A percentile compares a stretch with the other conserved stretches of the same genome.
phyloP scores from a whole-genome alignment of 2,113 vertebrate species.

The Mola mola region DNA sequence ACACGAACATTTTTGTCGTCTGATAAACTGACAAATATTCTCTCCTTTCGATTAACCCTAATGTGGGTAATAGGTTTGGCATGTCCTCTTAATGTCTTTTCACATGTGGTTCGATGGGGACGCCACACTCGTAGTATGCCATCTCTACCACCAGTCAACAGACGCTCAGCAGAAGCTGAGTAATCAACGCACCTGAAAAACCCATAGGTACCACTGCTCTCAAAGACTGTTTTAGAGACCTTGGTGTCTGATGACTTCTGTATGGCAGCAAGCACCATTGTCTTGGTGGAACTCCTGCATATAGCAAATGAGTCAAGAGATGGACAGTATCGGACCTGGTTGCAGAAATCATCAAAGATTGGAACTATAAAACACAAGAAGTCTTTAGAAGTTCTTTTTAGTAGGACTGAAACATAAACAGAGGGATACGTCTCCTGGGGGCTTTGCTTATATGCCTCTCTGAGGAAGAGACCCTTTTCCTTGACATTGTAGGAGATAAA shows the following conservation, averaged over 20 bases:
- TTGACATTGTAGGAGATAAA: constrained; percentile 63
- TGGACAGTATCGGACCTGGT: background rate
- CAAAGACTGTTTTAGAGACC: background rate
- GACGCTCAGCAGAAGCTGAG: background rate
- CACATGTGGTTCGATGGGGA: background rate
- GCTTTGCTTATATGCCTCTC: background rate
- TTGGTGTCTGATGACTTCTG: rapidly evolving
- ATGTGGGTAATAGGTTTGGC: constrained; percentile 10
- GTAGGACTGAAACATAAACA: background rate
- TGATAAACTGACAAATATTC: background rate
- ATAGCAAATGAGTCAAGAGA: background rate
- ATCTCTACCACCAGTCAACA: constrained; percentile 31
- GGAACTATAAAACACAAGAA: background rate
- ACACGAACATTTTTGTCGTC: constrained; percentile 3
- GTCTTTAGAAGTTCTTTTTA: rapidly evolving
- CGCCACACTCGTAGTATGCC: constrained; percentile 13
- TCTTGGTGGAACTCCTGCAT: background rate
- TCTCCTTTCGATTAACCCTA: background rate
- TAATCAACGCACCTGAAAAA: constrained; percentile 22
- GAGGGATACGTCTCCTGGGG: no score
- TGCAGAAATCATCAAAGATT: background rate
- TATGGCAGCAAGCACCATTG: background rate
- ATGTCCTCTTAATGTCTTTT: background rate
- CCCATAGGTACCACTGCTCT: rapidly evolving
- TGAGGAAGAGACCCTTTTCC: constrained; percentile 61